Evolutionary conservation across 1,140 invertebrate genomes (phyloP).

Genomic region (Rhyzopertha dominica): DNA sequence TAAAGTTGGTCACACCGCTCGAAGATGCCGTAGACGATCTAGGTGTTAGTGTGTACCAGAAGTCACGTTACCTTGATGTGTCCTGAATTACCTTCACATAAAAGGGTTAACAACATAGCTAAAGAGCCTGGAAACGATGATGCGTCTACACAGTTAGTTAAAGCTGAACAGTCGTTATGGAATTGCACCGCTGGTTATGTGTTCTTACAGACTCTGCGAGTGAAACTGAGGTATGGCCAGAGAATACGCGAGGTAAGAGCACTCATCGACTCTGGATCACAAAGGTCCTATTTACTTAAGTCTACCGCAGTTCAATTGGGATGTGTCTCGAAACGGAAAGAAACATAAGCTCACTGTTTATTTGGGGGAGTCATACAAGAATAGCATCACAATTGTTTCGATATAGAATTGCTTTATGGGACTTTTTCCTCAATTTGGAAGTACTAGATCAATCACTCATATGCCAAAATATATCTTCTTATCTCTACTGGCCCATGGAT

Average conservation of each 20-base stretch:
- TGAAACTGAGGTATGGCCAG: too few species aligned
- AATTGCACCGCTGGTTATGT: too few species aligned
- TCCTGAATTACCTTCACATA: too few species aligned
- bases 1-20: too few species aligned
- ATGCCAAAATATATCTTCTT: conserved; percentile 10
- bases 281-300: conserved; percentile 9
- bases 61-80: too few species aligned
- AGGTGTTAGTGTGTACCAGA: too few species aligned
- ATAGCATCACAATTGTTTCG: background rate
- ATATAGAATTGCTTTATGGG: background rate
- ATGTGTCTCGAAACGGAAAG: conserved; percentile 2
- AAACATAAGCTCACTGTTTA: conserved; percentile 11
- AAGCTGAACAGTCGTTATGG: too few species aligned
- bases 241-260: background rate
- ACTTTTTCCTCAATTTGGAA: conserved; percentile 9
- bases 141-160: too few species aligned
- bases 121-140: too few species aligned
- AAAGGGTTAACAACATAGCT: too few species aligned
- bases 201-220: too few species aligned
- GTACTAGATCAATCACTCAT: conserved; percentile 16
- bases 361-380: conserved; percentile 12
- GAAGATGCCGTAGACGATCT: too few species aligned
- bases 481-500: conserved; percentile 15
- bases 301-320: background rate
- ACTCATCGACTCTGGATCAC: conserved; percentile 10